Percentiles rank a stretch among this genome's conserved stretches.
Conservation (phyloP, 2,113 vertebrate genomes). For the Hymenochirus boettgeri region DNA sequence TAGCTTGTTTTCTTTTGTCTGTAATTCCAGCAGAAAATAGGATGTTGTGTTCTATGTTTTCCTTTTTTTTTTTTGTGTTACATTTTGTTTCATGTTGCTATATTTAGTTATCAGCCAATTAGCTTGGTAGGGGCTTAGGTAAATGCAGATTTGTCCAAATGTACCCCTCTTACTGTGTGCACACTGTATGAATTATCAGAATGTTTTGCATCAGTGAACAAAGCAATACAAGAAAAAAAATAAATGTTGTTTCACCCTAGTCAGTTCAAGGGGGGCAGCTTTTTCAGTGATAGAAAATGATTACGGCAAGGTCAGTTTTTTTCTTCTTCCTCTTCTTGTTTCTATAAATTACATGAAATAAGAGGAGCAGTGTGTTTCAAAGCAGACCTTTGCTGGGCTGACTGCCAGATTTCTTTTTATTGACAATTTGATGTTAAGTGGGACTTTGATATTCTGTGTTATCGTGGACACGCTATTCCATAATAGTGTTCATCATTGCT, state of each 20-base stretch:
- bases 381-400: background rate
- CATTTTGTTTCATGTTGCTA: no score
- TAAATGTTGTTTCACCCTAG: background rate
- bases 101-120: no score
- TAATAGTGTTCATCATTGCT: background rate
- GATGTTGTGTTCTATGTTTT: no score
- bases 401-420: slow-evolving; percentile 7
- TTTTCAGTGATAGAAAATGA: background rate
- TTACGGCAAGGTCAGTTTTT: slow-evolving; percentile 1
- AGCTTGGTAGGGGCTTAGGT: no score
- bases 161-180: background rate
- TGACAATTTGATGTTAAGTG: slow-evolving; percentile 8
- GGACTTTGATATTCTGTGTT: slow-evolving; percentile 18
- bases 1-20: no score
- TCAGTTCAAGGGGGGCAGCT: background rate
- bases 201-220: slow-evolving; percentile 1
- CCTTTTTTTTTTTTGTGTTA: no score
- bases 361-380: background rate
- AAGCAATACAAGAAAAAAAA: background rate
- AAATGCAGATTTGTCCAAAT: background rate
- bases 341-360: background rate
- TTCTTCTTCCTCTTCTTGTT: background rate
- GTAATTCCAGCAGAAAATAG: no score
- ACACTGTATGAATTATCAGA: background rate
- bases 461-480: background rate